Base-by-base conservation (phyloP, 2,113 vertebrate species). In the Anhinga anhinga region DNA sequence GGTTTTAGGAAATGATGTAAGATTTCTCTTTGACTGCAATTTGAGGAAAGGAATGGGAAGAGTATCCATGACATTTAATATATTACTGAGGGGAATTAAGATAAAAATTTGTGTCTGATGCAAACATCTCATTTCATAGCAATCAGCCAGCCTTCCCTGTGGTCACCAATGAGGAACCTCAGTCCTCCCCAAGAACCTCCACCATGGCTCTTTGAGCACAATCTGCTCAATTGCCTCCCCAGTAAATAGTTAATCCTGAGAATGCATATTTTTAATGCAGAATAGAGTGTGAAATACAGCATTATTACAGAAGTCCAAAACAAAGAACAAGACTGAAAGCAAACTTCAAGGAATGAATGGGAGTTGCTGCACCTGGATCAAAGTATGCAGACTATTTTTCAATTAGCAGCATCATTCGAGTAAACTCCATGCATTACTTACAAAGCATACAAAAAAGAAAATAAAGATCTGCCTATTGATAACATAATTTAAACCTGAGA, bases 151-250 rank as follows among this genome's bases (percentile, higher is more conserved):
- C 25, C 18, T 71, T 53, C 47, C 20, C 30, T 66, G 15, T 0
- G 1, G 12, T 11, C 15, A 5, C 21, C 5, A 0, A 6, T 16
- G 44, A 34, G 19, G 40, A 76, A 21, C 15, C 25, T 42, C 66
- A 56, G 53, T 3, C 38, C 13, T n/a, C 9, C 11, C 19, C 20
- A 45, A 17, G 27, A 82, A 45, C 15, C 18, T 47, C 9, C 34
- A 50, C 2, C 18, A 38, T 0, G 0, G 34, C 5, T 65, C 65
- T 59, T 36, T 1, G 4, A 71, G 15, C 9, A 32, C 3, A 26
- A 4, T 4, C 9, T 72, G 12, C 32, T 90, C 49, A 27, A 34
- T 49, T 61, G 40, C 27, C 53, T 66, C 32, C 25, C 20, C 9
- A 13, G 25, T 23, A 86, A 0, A 50, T 18, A 62, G 27, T 5